Conservation (phyloP, 2,888 invertebrate species). For the Malthinus seriepunctatus region DNA sequence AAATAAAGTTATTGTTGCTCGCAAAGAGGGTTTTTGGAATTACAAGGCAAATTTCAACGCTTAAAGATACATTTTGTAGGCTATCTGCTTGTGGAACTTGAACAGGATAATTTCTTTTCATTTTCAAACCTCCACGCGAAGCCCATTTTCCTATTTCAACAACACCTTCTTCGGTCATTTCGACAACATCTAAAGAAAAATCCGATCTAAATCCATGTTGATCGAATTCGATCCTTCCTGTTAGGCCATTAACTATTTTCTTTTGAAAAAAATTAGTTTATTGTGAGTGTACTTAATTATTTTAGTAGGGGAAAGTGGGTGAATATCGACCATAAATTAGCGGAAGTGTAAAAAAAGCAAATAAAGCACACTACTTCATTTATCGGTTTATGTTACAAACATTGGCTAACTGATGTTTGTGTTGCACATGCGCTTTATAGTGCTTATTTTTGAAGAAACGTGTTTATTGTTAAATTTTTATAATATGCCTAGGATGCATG, state of each 20-base stretch:
- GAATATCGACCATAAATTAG: too few relatives aligned
- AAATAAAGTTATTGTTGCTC: not conserved
- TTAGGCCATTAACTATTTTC: constrained; percentile 50
- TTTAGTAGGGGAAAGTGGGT: too few relatives aligned
- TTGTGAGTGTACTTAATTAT: too few relatives aligned
- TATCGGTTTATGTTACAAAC: too few relatives aligned
- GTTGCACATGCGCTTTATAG: too few relatives aligned
- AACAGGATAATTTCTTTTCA: constrained; percentile 49
- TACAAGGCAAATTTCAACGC: constrained; percentile 73
- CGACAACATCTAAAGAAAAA: constrained; percentile 51
- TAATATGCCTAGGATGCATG: too few relatives aligned
- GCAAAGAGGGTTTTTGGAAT: constrained; percentile 37
- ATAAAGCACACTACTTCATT: too few relatives aligned
- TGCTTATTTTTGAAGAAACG: too few relatives aligned
- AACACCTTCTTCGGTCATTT: constrained; percentile 51
- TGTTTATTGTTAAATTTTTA: too few relatives aligned
- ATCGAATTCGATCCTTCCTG: constrained; percentile 52
- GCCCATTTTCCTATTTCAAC: constrained; percentile 52
- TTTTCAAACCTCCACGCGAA: constrained; percentile 44
- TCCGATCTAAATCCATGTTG: constrained; percentile 51
- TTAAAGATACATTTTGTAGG: constrained; percentile 72
- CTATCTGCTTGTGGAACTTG: constrained; percentile 59
- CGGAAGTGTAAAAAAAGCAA: too few relatives aligned
- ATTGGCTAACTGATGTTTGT: too few relatives aligned
- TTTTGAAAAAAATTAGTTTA: constrained; percentile 24